phyloP scores from a whole-genome alignment of 2,888 invertebrate genomes.

The Malacosoma neustria region DNA sequence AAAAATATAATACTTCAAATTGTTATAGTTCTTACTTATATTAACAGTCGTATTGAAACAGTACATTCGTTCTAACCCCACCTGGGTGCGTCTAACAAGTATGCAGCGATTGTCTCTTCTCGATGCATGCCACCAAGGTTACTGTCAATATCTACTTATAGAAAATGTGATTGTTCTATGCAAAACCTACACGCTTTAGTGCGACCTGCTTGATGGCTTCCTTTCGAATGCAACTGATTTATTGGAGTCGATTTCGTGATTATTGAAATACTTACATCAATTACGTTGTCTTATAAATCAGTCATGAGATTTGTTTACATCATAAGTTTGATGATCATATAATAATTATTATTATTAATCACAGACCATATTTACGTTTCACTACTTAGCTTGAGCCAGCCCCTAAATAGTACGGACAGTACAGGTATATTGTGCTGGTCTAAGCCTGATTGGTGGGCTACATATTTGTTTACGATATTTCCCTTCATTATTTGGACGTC shows the following conservation, averaged over 20 bases:
- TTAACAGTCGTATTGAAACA: not conserved
- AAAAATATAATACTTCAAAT: no score
- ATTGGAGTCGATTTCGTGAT: not conserved
- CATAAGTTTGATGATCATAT: no score
- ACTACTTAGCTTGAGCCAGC: no score
- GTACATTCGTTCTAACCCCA: conserved; percentile 1
- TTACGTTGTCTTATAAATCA: not conserved
- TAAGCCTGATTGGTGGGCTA: no score
- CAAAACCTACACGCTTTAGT: conserved; percentile 16
- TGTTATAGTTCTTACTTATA: no score
- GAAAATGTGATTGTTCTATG: conserved; percentile 19
- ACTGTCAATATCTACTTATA: conserved; percentile 21
- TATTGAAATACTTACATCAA: not conserved
- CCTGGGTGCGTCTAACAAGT: conserved; percentile 60
- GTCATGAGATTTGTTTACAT: no score
- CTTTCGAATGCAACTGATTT: conserved; percentile 4
- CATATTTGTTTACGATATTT: no score
- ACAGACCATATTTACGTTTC: no score
- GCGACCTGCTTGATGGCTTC: conserved; percentile 4
- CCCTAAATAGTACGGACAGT: no score
- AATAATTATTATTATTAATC: no score
- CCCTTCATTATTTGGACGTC: no score
- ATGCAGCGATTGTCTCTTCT: conserved; percentile 73
- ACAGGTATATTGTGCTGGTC: no score
- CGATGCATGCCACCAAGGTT: conserved; percentile 53